phyloP scores from a whole-genome alignment of 1,140 invertebrate species.

The Rhopalosiphum padi region DNA sequence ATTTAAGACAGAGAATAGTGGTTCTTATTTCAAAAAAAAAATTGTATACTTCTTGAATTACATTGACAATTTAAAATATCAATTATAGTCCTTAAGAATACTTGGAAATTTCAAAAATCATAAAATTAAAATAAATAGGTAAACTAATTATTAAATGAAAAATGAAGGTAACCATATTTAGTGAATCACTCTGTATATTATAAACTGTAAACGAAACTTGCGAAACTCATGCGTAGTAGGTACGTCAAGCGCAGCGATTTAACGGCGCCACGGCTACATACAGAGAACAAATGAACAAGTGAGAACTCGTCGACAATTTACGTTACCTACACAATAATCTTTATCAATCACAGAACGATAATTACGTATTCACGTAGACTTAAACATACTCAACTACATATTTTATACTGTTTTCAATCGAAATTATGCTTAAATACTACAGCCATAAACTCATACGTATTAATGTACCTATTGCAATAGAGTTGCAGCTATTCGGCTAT shows the following conservation, averaged over 20 bases:
- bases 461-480: background rate
- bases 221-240: background rate
- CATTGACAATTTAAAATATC: too few species aligned
- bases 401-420: background rate
- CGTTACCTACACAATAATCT: background rate
- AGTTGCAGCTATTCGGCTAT: background rate
- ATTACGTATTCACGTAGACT: background rate
- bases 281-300: background rate
- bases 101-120: background rate
- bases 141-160: background rate
- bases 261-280: background rate
- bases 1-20: too few species aligned
- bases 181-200: background rate
- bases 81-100: too few species aligned
- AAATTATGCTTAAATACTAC: background rate
- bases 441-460: background rate
- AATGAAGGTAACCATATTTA: background rate
- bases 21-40: too few species aligned
- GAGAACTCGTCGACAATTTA: background rate
- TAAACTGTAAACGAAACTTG: background rate
- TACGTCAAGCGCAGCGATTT: background rate
- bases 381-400: background rate
- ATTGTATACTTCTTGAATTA: too few species aligned
- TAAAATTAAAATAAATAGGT: background rate
- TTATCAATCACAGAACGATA: background rate